Base-by-base conservation (phyloP, 2,888 invertebrate species). In the Empis stercorea region DNA sequence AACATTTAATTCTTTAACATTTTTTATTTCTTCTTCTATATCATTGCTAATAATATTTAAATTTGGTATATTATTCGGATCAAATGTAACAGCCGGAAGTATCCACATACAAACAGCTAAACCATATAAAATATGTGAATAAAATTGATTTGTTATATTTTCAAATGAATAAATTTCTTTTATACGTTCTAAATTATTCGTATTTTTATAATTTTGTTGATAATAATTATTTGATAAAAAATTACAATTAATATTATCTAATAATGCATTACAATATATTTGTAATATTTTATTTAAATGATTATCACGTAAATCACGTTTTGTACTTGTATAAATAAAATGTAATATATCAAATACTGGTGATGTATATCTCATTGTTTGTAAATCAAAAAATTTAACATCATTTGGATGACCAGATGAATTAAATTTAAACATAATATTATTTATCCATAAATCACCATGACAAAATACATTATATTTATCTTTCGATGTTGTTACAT, bases 381-480 rank as follows among this genome's bases (percentile, higher is more conserved):
- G 68, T 44, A 68, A 57, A 46, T 68, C 68, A 42, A 67, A 59
- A 39, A 68, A 65, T 45, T 62, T 65, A 2, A 62, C 67, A 20
- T 50, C 49, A 51, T 44, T 13, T 47, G 56, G 50, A 23, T 45
- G 30, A 4, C 51, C 38, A 3, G 14, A 40, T 10, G 38, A 13
- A 20, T 55, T 47, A 4, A 45, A 46, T 17, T 50, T 54, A 44
- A 68, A 68, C 68, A 68, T 66, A 4, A 68, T 58, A 49, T 68
- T 68, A 52, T 68, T 68, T 1, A 66, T 58, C 65, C 66, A 67
- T 40, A 67, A 48, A 48, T 68, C 68, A 3, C 68, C 68, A 47
- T 68, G 68, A 16, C 64, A 63, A 45, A 68, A 53, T 2, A 68
- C 64, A 42, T 59, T 62, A n/a, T 61, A 53, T 5, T 57, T 55